Evolutionary conservation across 2,888 invertebrate species (phyloP), one percentile per base, ranked within the genome.

Genomic region (Athripsodes cinereus): DNA sequence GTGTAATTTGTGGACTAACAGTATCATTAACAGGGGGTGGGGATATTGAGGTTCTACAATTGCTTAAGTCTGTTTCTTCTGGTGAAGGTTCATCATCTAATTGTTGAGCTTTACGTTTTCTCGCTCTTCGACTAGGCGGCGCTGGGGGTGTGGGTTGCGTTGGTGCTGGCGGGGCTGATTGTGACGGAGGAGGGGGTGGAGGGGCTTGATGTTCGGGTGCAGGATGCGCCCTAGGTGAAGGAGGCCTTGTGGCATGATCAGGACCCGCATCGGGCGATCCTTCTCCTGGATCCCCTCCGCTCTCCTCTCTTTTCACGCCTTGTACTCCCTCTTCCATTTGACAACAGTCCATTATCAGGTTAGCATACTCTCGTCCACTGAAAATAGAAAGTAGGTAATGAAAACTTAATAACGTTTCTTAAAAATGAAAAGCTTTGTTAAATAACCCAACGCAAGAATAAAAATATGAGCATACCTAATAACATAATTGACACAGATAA

Each of bases 401-500:
- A n/a, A n/a, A n/a, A n/a, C n/a, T 10, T 34, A 34, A 34, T 10
- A 34, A 34, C 13, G 13, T 10, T 8, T 34, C 8, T 34, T 8
- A 34, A 34, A 34, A 10, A 34, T 10, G 8, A 10, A 34, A 34
- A 34, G 13, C 8, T 10, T 13, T 10, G 13, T 34, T 34, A 10
- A 34, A 13, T 34, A 34, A 34, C 8, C 8, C 34, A 34, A 34
- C 34, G 13, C 8, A 34, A 34, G 34, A 10, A 34, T 34, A 13
- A 10, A 34, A 34, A 34, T 34, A 8, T 44, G 44, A 44, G 3
- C 72, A 76, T 77, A 95, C 95, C 94, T 96, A 69, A 97, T 89
- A 64, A 97, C 93, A 75, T 96, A 96, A 78, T 96, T 96, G 68
- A 97, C 95, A 71, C 96, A 96, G 65, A 97, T 95, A 67, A 97